Evolutionary conservation across 2,797 vertebrate species (phyloP).

Genomic region (Pteronotus mesoamericanus): DNA sequence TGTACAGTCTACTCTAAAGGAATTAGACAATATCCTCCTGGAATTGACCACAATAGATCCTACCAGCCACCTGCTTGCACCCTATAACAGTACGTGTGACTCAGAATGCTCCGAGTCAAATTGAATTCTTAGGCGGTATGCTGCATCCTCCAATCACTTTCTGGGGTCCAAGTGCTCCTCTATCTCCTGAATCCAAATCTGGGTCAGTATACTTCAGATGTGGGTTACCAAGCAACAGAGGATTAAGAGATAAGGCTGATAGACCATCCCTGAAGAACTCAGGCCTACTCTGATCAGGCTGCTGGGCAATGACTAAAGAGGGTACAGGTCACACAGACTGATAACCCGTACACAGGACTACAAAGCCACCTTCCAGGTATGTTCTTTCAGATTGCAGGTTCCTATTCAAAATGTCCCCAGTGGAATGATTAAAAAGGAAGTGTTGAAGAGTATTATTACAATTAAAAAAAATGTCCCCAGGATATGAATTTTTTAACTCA

Average conservation of each 20-base stretch:
- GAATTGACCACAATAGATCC: neutral
- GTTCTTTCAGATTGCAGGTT: neutral
- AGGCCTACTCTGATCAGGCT: neutral
- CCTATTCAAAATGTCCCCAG: neutral
- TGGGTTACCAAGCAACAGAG: neutral
- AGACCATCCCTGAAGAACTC: neutral
- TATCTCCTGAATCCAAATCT: neutral
- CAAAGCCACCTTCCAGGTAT: neutral
- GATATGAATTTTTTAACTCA: conserved; percentile 16
- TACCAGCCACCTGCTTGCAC: neutral
- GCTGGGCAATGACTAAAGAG: neutral
- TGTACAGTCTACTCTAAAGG: neutral
- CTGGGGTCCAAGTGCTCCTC: neutral
- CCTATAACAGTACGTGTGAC: neutral
- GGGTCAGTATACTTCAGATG: neutral
- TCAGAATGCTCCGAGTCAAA: neutral
- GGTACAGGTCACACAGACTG: neutral
- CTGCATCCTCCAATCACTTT: neutral
- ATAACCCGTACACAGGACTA: neutral
- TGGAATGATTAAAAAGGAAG: too few relatives aligned
- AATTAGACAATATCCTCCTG: neutral
- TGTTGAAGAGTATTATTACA: too few relatives aligned
- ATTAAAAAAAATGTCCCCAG: neutral
- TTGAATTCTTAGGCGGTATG: neutral
- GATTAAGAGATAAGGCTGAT: neutral